Evolutionary conservation across 2,888 invertebrate genomes (phyloP).

Genomic region (Sinhomidia bicolor): DNA sequence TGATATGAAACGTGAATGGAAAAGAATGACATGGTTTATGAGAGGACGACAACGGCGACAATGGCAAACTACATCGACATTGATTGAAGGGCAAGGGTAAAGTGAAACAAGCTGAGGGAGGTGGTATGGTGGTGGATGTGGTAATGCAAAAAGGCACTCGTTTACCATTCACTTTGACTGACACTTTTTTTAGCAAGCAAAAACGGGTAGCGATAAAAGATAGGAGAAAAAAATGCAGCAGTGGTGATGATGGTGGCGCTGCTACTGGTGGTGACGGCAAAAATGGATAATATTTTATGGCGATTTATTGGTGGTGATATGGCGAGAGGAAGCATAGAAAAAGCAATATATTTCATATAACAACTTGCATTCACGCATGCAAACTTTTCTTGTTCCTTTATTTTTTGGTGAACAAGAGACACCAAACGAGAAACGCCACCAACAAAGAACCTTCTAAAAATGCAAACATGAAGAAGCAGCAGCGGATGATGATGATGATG

Average conservation of each 20-base stretch:
- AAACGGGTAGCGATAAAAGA: no score
- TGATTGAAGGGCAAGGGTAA: slow-evolving; percentile 53
- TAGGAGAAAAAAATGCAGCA: no score
- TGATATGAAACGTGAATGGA: slow-evolving; percentile 7
- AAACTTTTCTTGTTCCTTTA: no score
- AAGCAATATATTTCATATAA: not conserved
- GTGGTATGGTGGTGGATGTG: not conserved
- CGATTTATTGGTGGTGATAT: not conserved
- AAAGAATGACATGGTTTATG: not conserved
- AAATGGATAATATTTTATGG: not conserved
- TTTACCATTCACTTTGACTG: not conserved
- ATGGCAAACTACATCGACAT: slow-evolving; percentile 29
- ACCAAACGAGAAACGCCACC: not conserved
- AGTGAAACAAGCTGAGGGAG: no score
- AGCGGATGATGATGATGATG: no score
- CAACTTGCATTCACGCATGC: no score
- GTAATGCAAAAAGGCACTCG: not conserved
- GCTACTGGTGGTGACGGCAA: not conserved
- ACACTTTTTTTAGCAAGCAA: not conserved
- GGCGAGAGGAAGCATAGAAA: not conserved
- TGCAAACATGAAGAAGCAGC: slow-evolving; percentile 1
- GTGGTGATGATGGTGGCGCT: no score
- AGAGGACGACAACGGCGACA: not conserved
- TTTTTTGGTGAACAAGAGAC: no score
- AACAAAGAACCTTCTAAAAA: not conserved